phyloP scores from a whole-genome alignment of 2,888 invertebrate species.

The Lepidochitona cinerea region DNA sequence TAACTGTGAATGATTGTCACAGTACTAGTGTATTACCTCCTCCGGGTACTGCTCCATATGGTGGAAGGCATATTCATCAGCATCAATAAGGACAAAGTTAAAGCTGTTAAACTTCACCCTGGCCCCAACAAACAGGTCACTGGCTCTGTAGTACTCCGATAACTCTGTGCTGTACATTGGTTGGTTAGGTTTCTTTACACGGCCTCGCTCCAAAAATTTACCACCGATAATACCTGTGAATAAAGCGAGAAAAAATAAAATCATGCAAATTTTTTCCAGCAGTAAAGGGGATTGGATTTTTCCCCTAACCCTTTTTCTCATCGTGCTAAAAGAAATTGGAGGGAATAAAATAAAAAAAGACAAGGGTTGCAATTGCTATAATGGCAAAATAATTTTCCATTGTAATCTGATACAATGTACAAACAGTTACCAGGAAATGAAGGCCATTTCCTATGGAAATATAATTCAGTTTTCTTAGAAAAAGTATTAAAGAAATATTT shows the following conservation, averaged over 20 bases:
- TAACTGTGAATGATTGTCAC: too few relatives aligned
- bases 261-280: neutral
- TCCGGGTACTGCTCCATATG: constrained; percentile 85
- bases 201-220: constrained; percentile 69
- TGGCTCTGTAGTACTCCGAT: constrained; percentile 67
- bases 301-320: neutral
- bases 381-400: too few relatives aligned
- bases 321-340: too few relatives aligned
- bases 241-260: neutral
- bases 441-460: too few relatives aligned
- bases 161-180: constrained; percentile 71
- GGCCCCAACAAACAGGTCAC: constrained; percentile 68
- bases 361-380: too few relatives aligned
- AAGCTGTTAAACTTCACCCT: constrained; percentile 66
- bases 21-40: constrained; percentile 80
- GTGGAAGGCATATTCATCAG: constrained; percentile 70
- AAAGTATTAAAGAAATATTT: too few relatives aligned
- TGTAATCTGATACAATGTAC: too few relatives aligned
- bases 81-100: constrained; percentile 68
- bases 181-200: constrained; percentile 75
- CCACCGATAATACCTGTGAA: constrained; percentile 69
- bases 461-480: too few relatives aligned
- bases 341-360: too few relatives aligned
- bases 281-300: neutral
- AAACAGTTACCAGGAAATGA: too few relatives aligned